Evolutionary conservation across 2,113 vertebrate genomes (phyloP).

Genomic region (Procavia capensis): DNA sequence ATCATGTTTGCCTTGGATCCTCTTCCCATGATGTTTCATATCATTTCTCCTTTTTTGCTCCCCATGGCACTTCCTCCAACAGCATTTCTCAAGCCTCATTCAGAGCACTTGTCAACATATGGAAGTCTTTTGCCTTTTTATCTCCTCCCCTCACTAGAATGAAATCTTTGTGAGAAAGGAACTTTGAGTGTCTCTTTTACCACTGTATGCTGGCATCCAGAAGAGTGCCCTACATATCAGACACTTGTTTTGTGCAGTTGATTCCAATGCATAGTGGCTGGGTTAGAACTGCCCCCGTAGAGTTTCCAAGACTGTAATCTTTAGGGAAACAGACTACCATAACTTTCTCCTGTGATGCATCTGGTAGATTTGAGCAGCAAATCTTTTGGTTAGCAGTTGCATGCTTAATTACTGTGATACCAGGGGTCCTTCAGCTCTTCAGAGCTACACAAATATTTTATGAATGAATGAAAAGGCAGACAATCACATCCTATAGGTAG

Average conservation of each 20-base stretch:
- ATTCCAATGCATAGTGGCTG: not conserved
- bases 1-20: not conserved
- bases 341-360: not conserved
- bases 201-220: not conserved
- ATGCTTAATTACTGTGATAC: not conserved
- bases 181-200: not conserved
- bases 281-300: not conserved
- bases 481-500: not conserved
- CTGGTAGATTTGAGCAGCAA: no score
- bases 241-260: not conserved
- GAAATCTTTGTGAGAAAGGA: not conserved
- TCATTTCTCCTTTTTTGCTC: not conserved
- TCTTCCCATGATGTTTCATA: not conserved
- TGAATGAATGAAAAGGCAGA: not conserved
- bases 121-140: not conserved
- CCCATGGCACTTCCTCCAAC: not conserved
- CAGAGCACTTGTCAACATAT: not conserved
- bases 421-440: not conserved
- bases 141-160: not conserved
- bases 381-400: not conserved
- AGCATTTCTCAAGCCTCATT: not conserved
- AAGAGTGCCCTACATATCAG: not conserved
- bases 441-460: not conserved
- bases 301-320: not conserved
- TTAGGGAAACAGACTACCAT: not conserved